Conservation (phyloP, 2,113 vertebrate genomes). For the Myotis davidii region DNA sequence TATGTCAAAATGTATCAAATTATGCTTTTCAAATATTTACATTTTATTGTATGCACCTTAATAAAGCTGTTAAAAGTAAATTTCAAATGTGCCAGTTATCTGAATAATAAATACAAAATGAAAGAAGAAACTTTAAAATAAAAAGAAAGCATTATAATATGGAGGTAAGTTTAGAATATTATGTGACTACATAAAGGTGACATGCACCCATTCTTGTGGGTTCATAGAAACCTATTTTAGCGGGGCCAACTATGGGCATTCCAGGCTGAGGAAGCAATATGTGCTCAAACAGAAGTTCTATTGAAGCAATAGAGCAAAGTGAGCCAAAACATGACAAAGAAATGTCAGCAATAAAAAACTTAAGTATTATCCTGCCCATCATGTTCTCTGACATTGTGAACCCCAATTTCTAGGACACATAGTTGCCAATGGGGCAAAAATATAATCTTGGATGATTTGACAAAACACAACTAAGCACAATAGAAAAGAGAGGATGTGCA, state of each 20-base stretch:
- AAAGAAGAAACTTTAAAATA: not conserved
- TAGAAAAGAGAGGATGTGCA: slow-evolving; percentile 10
- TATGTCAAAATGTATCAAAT: not conserved
- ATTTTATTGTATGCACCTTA: not conserved
- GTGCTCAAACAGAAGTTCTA: not conserved
- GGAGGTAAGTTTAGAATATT: not conserved
- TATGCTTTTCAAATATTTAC: not conserved
- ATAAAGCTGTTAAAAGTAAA: not conserved
- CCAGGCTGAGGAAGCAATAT: not conserved
- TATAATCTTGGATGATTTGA: slow-evolving; percentile 46
- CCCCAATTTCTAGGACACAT: slow-evolving; percentile 50
- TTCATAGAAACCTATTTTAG: not conserved
- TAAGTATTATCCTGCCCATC: slow-evolving; percentile 51
- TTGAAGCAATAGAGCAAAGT: not conserved
- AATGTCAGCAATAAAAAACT: slow-evolving; percentile 5
- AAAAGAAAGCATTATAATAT: not conserved
- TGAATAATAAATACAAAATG: not conserved
- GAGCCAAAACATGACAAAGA: slow-evolving; percentile 58
- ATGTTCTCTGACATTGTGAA: slow-evolving; percentile 60
- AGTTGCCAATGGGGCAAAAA: slow-evolving; percentile 60
- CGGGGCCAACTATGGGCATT: not conserved
- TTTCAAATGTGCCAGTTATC: not conserved
- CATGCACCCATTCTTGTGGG: not conserved
- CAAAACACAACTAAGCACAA: slow-evolving; percentile 4
- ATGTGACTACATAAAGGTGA: not conserved